Conservation (phyloP, 1,140 invertebrate species). For the Potamilus streckersoni region DNA sequence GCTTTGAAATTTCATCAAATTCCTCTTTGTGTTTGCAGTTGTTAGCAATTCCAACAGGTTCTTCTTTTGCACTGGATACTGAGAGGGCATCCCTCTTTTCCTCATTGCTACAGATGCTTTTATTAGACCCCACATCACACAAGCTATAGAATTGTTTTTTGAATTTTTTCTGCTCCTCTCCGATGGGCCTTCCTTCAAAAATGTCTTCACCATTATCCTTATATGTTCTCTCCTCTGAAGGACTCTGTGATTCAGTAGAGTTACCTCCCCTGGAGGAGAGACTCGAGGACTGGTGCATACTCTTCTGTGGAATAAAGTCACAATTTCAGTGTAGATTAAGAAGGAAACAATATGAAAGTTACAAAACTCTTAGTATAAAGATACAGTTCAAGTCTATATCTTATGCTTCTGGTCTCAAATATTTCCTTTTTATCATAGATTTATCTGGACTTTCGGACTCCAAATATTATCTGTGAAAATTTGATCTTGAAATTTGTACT, state of each 20-base stretch:
- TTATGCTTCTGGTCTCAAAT: too few species aligned
- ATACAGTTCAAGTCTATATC: too few species aligned
- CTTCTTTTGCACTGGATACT: not conserved
- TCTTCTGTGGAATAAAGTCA: too few species aligned
- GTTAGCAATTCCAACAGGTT: not conserved
- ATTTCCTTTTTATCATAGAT: too few species aligned
- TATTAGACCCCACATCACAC: constrained; percentile 52
- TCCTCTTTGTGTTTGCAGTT: constrained; percentile 34
- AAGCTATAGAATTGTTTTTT: constrained; percentile 59
- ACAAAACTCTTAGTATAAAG: too few species aligned
- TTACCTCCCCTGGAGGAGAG: constrained; percentile 12
- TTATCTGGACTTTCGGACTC: too few species aligned
- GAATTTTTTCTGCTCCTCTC: constrained; percentile 45
- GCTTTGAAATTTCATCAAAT: constrained; percentile 58
- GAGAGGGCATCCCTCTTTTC: not conserved
- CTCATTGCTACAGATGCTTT: constrained; percentile 32
- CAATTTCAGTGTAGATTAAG: too few species aligned
- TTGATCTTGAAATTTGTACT: too few species aligned
- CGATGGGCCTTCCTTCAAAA: constrained; percentile 24
- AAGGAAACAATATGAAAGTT: too few species aligned
- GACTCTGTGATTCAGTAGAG: constrained; percentile 13
- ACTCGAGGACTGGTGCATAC: not conserved
- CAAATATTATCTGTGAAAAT: too few species aligned
- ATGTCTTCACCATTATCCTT: constrained; percentile 30
- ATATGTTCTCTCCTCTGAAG: constrained; percentile 30